These are phyloP conservation scores for Cygnus buccinator DNA, from an alignment of 2,113 vertebrate species.

Conservation along the genomic window DNA sequence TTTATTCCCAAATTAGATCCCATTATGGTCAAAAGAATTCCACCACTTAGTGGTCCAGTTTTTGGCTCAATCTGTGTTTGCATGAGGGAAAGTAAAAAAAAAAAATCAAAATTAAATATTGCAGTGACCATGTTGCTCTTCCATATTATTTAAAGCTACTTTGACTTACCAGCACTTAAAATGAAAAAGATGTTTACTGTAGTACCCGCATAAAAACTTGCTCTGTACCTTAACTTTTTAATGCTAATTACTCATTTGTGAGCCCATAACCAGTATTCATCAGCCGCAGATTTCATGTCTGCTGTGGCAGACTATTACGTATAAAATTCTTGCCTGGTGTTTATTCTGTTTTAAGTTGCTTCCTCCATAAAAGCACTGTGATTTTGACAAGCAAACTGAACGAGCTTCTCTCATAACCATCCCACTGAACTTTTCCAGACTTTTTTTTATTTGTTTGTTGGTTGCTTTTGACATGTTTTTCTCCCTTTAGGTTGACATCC, in stretches of 20 bases:
- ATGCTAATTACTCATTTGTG: neutral
- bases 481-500: neutral
- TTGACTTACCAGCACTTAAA: neutral
- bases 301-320: neutral
- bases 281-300: neutral
- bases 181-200: neutral
- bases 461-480: neutral
- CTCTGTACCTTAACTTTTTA: neutral
- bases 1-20: conserved; percentile 93
- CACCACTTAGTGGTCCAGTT: conserved; percentile 87
- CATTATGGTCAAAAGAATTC: conserved; percentile 88
- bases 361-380: neutral
- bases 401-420: neutral
- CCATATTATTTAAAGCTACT: neutral
- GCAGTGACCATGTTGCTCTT: neutral
- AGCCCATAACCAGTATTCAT: neutral
- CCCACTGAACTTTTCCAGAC: neutral
- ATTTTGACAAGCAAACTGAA: conserved; percentile 9
- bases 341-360: neutral
- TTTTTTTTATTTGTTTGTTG: neutral
- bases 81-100: neutral
- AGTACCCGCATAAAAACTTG: neutral
- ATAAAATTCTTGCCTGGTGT: neutral
- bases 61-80: conserved; percentile 87
- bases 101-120: neutral